These are phyloP conservation scores for Ctenochaetus hawaiiensis DNA, from an alignment of 2,797 vertebrate genomes.

Conservation along the genomic window DNA sequence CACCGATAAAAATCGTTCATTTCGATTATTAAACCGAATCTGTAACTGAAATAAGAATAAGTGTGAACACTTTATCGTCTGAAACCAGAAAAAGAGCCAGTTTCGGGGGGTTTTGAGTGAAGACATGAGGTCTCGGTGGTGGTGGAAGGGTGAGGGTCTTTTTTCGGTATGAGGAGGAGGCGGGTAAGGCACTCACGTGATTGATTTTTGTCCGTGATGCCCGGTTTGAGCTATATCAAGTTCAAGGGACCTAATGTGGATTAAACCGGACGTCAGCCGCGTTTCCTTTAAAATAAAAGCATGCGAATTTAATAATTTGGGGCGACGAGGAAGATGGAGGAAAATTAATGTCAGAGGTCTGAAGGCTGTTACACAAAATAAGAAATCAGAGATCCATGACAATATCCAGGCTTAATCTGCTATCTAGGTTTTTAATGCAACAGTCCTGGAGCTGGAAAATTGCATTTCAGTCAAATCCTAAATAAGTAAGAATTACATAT, in stretches of 20 bases:
- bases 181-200: constrained; percentile 58
- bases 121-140: constrained; percentile 24
- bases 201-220: constrained; percentile 35
- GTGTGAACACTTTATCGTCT: not conserved
- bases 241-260: accelerated
- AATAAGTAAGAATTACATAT: not conserved
- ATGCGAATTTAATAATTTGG: not conserved
- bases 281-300: constrained; percentile 50
- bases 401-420: too few relatives aligned
- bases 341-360: not conserved
- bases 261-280: not conserved
- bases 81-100: not conserved
- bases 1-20: too few relatives aligned
- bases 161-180: constrained; percentile 39
- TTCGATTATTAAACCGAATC: too few relatives aligned
- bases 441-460: not conserved
- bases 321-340: not conserved
- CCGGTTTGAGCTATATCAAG: constrained; percentile 31
- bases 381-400: too few relatives aligned
- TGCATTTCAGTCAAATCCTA: not conserved
- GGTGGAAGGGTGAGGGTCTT: not conserved
- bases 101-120: too few relatives aligned
- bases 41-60: too few relatives aligned
- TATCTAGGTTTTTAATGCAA: too few relatives aligned
- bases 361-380: too few relatives aligned